Conservation (phyloP, 2,113 vertebrate species). For the Elaphurus davidianus region DNA sequence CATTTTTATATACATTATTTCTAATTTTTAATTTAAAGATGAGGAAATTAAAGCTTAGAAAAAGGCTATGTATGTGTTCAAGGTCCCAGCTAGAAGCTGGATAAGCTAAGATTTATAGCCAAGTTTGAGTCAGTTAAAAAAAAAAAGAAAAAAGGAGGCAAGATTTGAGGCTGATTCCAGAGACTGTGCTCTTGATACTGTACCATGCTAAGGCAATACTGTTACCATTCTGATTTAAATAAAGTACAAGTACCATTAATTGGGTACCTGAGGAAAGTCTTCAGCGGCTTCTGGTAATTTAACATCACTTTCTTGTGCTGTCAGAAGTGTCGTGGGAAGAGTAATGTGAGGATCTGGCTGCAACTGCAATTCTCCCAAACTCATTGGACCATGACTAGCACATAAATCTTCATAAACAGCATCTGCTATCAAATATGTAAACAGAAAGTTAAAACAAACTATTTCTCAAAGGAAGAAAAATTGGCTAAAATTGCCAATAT, state of each 20-base stretch:
- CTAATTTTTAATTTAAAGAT: conserved; percentile 16
- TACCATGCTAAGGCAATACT: background rate
- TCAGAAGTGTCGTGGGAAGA: conserved; percentile 27
- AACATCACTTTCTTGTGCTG: conserved; percentile 46
- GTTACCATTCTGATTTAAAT: conserved; percentile 7
- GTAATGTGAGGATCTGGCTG: conserved; percentile 36
- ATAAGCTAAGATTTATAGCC: background rate
- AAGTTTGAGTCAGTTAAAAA: background rate
- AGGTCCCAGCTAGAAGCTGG: background rate
- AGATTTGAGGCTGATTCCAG: background rate
- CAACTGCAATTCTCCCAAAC: conserved; percentile 77
- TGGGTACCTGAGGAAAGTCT: conserved; percentile 78
- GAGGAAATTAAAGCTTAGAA: background rate
- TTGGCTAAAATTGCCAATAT: background rate
- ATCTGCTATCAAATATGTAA: conserved; percentile 61
- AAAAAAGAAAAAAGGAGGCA: background rate
- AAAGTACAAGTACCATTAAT: conserved; percentile 12
- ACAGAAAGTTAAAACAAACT: conserved; percentile 1
- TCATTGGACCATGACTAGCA: conserved; percentile 78
- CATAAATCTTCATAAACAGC: conserved; percentile 62
- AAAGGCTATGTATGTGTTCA: background rate
- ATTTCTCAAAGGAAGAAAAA: conserved; percentile 20
- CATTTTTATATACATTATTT: background rate
- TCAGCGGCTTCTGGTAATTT: conserved; percentile 8
- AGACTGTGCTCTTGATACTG: background rate